Evolutionary conservation across 2,888 invertebrate species (phyloP).

Genomic region (Rutpela maculata): DNA sequence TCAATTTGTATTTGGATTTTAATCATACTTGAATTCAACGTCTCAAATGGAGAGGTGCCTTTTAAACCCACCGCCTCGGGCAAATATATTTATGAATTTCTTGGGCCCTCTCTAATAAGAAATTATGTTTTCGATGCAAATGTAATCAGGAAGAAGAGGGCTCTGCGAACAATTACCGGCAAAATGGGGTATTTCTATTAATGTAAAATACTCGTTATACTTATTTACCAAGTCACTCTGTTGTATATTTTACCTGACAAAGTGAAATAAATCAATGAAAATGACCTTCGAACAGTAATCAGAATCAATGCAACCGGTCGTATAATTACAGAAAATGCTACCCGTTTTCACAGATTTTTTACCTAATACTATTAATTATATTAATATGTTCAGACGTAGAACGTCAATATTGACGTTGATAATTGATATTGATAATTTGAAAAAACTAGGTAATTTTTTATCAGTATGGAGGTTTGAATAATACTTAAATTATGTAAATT

Average conservation of each 20-base stretch:
- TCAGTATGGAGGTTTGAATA: no score
- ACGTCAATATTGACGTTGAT: no score
- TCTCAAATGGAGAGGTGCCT: background rate
- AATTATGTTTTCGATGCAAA: background rate
- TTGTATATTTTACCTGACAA: background rate
- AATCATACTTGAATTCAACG: background rate
- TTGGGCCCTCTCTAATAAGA: background rate
- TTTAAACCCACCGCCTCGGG: background rate
- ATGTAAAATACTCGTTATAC: background rate
- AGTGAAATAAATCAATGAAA: no score
- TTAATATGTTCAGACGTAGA: no score
- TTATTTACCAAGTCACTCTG: background rate
- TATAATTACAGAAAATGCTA: no score
- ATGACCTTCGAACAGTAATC: no score
- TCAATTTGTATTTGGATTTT: constrained; percentile 10
- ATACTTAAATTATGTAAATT: no score
- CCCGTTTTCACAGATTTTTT: no score
- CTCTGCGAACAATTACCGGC: background rate
- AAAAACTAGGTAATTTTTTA: no score
- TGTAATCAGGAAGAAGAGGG: background rate
- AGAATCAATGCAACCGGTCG: no score
- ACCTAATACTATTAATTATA: no score
- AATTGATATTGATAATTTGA: no score
- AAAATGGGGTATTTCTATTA: background rate
- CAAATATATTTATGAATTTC: background rate